Evolutionary conservation across 2,888 invertebrate species (phyloP).

Genomic region (Apamea sordens): DNA sequence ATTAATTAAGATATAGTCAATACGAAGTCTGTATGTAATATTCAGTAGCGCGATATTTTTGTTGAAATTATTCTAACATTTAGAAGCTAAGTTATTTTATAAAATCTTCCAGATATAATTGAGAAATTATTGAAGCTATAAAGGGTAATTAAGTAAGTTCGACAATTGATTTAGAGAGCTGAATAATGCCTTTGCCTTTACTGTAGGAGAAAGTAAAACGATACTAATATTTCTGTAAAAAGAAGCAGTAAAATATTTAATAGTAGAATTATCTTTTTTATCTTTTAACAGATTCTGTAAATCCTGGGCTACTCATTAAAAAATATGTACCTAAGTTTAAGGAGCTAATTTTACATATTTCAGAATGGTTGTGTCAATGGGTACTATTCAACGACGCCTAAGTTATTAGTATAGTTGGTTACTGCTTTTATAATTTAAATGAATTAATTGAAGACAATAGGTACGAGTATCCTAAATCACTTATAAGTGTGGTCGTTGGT

Average conservation of each 20-base stretch:
- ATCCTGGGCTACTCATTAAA: background rate
- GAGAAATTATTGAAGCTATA: background rate
- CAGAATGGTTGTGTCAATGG: background rate
- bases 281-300: background rate
- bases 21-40: slow-evolving; percentile 47
- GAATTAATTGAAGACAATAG: slow-evolving; percentile 7
- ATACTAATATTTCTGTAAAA: background rate
- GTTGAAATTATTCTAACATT: slow-evolving; percentile 11
- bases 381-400: background rate
- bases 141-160: background rate
- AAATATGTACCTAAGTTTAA: background rate
- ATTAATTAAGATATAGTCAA: slow-evolving; percentile 58
- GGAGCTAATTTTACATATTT: background rate
- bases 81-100: background rate
- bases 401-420: background rate
- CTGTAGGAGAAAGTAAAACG: background rate
- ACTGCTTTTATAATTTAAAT: slow-evolving; percentile 17
- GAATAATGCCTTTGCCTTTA: background rate
- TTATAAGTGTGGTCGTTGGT: background rate
- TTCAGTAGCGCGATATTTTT: slow-evolving; percentile 29
- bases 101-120: background rate
- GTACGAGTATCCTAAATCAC: background rate
- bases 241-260: background rate
- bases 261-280: background rate
- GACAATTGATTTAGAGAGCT: background rate